Conservation (phyloP, 2,888 invertebrate species). For the Orchesellides sinensis region DNA sequence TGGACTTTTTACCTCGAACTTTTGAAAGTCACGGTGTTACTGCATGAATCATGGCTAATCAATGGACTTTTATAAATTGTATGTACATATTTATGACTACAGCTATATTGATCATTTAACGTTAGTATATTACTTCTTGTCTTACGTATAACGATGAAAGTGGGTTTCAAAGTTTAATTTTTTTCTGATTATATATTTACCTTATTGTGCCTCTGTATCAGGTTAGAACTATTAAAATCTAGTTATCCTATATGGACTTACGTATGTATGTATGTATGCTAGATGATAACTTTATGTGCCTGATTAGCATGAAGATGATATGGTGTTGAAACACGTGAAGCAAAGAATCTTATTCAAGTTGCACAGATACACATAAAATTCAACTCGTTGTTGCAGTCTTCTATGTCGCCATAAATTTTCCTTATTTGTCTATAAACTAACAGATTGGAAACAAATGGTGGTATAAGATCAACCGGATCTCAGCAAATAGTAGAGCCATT, state of each 20-base stretch:
- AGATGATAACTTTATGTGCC: conserved; percentile 10
- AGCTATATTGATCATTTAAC: no score
- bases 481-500: no score
- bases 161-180: neutral
- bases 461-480: conserved; percentile 3
- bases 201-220: neutral
- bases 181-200: neutral
- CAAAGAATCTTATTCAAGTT: conserved; percentile 16
- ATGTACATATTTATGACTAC: conserved; percentile 8
- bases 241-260: neutral
- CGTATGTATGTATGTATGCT: neutral
- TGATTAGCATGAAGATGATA: conserved; percentile 30
- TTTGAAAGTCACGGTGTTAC: conserved; percentile 60
- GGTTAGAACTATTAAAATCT: neutral
- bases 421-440: conserved; percentile 54
- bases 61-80: conserved; percentile 12
- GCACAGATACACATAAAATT: neutral
- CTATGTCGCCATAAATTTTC: conserved; percentile 17
- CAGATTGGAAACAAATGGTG: conserved; percentile 27
- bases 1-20: conserved; percentile 64
- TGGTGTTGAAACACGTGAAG: conserved; percentile 29
- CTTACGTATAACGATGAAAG: no score
- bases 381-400: conserved; percentile 5
- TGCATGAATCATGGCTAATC: conserved; percentile 45
- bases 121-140: no score